Percentiles rank a stretch among this genome's conserved stretches.
phyloP scores from a whole-genome alignment of 2,113 vertebrate species.

The Istiophorus platypterus region DNA sequence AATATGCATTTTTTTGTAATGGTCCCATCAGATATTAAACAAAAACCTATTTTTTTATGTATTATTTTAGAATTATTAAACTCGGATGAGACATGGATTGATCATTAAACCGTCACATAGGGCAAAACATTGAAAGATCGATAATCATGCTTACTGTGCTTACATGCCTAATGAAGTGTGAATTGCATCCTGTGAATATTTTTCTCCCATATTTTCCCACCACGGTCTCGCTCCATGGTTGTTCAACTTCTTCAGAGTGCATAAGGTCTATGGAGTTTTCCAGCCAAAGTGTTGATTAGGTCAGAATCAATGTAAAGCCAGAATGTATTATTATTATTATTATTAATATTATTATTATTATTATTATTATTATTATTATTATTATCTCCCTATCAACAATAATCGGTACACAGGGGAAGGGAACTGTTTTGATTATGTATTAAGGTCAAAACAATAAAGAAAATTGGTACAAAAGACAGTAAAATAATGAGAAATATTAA shows the following conservation, averaged over 20 bases:
- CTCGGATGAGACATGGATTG: constrained; percentile 1
- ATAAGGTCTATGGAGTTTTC: background rate
- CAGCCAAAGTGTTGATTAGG: background rate
- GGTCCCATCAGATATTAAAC: background rate
- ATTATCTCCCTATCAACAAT: background rate
- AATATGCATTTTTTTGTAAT: constrained; percentile 17
- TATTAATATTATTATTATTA: background rate
- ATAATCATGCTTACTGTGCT: constrained; percentile 24
- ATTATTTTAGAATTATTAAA: constrained; percentile 4
- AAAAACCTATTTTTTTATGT: constrained; percentile 4
- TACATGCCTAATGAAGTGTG: background rate
- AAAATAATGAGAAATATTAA: background rate
- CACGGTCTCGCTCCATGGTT: background rate
- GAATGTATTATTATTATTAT: background rate
- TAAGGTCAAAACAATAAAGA: background rate
- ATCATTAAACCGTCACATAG: constrained; percentile 6
- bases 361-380: background rate
- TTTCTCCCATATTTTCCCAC: background rate
- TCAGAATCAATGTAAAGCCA: background rate
- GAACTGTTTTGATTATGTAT: background rate
- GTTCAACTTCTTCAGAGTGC: background rate
- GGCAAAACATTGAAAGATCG: constrained; percentile 5
- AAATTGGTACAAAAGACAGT: background rate
- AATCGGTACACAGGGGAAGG: background rate
- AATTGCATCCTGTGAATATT: background rate